Percentiles rank a stretch among this genome's conserved stretches.
These are phyloP conservation scores for Mus pahari DNA, from an alignment of 2,113 vertebrate genomes.

Conservation along the genomic window DNA sequence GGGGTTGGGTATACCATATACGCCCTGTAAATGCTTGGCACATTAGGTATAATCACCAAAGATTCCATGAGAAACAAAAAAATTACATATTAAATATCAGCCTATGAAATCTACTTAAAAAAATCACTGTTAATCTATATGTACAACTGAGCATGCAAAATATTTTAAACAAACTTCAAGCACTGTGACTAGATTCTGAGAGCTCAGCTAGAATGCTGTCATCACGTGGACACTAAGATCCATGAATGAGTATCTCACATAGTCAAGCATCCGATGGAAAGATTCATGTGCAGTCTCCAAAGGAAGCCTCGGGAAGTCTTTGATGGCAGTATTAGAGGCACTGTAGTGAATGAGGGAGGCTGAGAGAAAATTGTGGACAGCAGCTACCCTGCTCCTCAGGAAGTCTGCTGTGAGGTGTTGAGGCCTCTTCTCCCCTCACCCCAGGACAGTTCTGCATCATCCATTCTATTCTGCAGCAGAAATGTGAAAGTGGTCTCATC, in stretches of 20 bases:
- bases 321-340: not conserved
- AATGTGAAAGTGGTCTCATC: not conserved
- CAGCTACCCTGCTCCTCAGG: not conserved
- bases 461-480: not conserved
- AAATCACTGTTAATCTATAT: not conserved
- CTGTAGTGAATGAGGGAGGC: not conserved
- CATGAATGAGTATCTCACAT: not conserved
- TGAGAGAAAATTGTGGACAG: not conserved
- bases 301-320: not conserved
- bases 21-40: not conserved
- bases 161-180: not conserved
- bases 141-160: not conserved
- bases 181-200: not conserved
- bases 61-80: not conserved
- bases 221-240: constrained; percentile 28
- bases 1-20: not conserved
- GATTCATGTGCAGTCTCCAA: not conserved
- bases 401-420: not conserved
- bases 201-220: not conserved
- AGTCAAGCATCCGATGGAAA: not conserved
- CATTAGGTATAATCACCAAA: not conserved
- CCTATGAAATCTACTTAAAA: not conserved
- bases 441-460: not conserved
- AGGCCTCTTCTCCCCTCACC: not conserved
- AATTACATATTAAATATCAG: not conserved